Base-by-base conservation (phyloP, 2,888 invertebrate genomes). In the Tipula vernalis region DNA sequence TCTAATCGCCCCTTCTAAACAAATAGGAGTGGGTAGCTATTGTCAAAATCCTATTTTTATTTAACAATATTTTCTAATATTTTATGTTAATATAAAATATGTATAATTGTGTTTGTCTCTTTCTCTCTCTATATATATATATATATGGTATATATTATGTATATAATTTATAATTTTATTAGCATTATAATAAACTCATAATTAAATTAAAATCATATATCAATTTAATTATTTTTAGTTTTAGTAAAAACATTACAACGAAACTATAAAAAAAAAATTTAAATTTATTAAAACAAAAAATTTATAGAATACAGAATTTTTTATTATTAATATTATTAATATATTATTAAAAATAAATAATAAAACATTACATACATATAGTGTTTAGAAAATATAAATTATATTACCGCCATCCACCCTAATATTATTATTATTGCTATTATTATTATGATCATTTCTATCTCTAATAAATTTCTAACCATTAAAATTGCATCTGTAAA, bases 171-270 rank as follows among this genome's bases (percentile, higher is more conserved):
- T 71, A 71, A 71, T 71, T 71, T 71, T 71, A 71, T 71, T 71
- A 71, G 71, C 71, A 71, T 71, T 71, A 71, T 71, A 71, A 71
- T 71, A 71, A 71, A 71, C 71, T 71, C 71, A 71, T 71, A 71
- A 71, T 71, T 71, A 71, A 71, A 71, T 71, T 71, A 71, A 71
- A 71, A 71, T 71, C 71, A 71, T 71, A 71, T 71, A 71, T 71
- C 71, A 71, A 71, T 71, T 71, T 71, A 71, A 71, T 71, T 71
- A 71, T 71, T 71, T 71, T 71, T 71, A 71, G 71, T 71, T 71
- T 71, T 71, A 71, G 71, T 71, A 71, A 71, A 71, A 71, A 71
- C 71, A 71, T 71, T 71, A 71, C 71, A 71, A 71, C 71, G 71
- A 71, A 71, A 71, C 71, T 71, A 71, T 28, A 71, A 71, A 71